Conservation (phyloP, 2,113 vertebrate genomes). For the Anguilla japonica region DNA sequence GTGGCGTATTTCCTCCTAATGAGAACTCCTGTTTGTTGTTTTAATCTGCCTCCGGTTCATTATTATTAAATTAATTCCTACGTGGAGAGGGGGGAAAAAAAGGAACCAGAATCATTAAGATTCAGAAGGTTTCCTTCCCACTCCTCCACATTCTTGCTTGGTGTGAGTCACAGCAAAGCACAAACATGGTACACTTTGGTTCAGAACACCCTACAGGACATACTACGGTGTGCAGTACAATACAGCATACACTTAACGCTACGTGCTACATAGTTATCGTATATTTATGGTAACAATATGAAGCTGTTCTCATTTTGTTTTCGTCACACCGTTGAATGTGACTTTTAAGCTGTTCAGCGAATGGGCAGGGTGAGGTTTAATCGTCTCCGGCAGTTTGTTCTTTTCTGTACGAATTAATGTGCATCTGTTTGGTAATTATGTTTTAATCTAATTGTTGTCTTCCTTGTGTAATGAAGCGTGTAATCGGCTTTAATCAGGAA, state of each 20-base stretch:
- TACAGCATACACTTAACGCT: not conserved
- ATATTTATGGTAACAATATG: too few species aligned
- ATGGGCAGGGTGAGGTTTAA: not conserved
- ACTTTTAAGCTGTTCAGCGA: not conserved
- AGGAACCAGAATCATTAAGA: conserved; percentile 50
- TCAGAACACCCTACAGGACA: not conserved
- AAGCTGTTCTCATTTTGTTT: not conserved
- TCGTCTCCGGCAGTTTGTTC: conserved; percentile 4
- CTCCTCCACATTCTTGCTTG: not conserved
- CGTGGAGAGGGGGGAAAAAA: conserved; percentile 37
- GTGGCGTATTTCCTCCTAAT: conserved; percentile 50
- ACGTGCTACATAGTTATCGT: too few species aligned
- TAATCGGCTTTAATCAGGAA: conserved; percentile 55
- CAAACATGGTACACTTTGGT: not conserved
- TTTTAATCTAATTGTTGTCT: conserved; percentile 55
- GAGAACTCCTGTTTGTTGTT: conserved; percentile 52
- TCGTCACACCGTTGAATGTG: not conserved
- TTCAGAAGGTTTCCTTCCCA: conserved; percentile 31
- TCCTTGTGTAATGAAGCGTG: conserved; percentile 39
- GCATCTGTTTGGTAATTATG: conserved; percentile 51
- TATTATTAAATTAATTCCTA: conserved; percentile 58
- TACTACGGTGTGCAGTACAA: not conserved
- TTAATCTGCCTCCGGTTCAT: conserved; percentile 52
- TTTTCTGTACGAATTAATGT: conserved; percentile 13
- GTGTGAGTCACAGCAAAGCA: not conserved